Evolutionary conservation across 2,113 vertebrate species (phyloP).

Genomic region (Cottus gobio): DNA sequence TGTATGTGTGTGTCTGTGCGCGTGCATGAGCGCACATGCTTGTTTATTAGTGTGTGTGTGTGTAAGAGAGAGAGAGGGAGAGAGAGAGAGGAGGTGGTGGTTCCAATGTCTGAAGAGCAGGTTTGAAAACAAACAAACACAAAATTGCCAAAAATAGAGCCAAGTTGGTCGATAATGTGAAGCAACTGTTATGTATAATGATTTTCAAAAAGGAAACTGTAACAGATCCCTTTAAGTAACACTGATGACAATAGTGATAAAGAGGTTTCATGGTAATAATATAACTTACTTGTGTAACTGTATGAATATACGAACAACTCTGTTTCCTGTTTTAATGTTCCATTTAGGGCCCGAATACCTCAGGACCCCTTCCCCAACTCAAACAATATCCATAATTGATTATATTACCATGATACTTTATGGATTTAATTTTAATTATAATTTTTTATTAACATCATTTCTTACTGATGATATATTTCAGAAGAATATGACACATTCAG

Average conservation of each 20-base stretch:
- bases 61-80: background rate
- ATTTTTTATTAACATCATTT: background rate
- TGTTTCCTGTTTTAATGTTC: background rate
- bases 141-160: background rate
- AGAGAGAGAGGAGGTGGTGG: background rate
- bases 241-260: background rate
- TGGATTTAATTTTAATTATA: background rate
- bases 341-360: background rate
- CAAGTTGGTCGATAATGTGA: background rate
- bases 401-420: background rate
- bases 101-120: background rate
- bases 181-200: background rate
- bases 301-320: background rate
- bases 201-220: background rate
- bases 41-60: background rate
- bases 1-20: background rate
- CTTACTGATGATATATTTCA: background rate
- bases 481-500: background rate
- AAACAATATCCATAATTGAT: background rate
- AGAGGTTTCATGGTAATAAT: background rate
- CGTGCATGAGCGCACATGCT: background rate
- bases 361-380: background rate
- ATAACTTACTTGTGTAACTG: background rate
- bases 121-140: background rate
- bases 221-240: background rate